phyloP scores from a whole-genome alignment of 2,113 vertebrate species.

The Malurus elegans region DNA sequence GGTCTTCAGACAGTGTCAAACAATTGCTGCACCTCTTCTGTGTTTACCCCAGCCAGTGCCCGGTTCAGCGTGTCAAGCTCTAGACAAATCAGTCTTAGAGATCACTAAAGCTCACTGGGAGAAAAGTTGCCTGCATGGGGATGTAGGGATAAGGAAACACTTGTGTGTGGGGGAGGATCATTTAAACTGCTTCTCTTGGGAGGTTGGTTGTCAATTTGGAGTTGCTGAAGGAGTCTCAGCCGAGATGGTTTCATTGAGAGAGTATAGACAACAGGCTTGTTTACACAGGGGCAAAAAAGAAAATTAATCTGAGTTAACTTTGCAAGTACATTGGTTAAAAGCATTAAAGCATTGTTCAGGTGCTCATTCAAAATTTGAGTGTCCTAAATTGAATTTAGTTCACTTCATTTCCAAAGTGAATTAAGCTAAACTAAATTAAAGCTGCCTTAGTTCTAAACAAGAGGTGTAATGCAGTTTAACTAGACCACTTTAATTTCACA shows the following conservation, averaged over 20 bases:
- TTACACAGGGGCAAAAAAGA: not conserved
- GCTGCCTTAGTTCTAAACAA: slow-evolving; percentile 41
- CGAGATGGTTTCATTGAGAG: slow-evolving; percentile 22
- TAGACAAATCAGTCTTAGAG: not conserved
- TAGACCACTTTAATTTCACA: slow-evolving; percentile 19
- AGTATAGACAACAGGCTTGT: not conserved
- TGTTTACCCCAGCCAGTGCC: not conserved
- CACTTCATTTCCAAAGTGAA: slow-evolving; percentile 59
- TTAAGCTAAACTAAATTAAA: slow-evolving; percentile 58
- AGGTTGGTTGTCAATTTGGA: not conserved
- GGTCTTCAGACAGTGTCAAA: not conserved
- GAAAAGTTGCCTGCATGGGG: not conserved
- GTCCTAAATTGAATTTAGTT: slow-evolving; percentile 53
- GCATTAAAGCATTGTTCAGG: slow-evolving; percentile 39
- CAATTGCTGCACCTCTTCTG: not conserved
- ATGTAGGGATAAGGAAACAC: not conserved
- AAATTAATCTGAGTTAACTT: slow-evolving; percentile 58
- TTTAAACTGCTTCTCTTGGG: not conserved
- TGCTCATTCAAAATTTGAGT: slow-evolving; percentile 37
- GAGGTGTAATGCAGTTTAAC: slow-evolving; percentile 41
- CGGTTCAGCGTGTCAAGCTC: not conserved
- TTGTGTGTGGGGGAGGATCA: not conserved
- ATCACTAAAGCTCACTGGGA: not conserved
- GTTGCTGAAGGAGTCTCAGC: not conserved
- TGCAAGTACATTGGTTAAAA: slow-evolving; percentile 17